phyloP scores from a whole-genome alignment of 2,797 vertebrate genomes.

The Poliocrania exsul region DNA sequence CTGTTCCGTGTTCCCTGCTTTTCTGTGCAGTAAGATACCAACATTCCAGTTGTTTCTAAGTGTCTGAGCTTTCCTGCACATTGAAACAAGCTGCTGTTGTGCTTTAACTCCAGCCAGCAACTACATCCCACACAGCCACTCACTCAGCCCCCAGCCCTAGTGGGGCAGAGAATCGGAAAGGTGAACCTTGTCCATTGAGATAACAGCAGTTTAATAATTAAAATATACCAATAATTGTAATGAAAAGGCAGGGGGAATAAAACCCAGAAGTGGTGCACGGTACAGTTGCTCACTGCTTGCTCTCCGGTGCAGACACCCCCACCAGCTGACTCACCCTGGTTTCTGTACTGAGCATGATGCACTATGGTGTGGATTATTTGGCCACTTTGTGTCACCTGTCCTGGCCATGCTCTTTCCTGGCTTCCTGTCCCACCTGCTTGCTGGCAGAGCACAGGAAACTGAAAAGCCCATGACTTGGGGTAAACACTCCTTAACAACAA shows the following conservation, averaged over 20 bases:
- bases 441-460: not conserved
- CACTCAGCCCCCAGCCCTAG: rapidly evolving
- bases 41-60: not conserved
- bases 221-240: not conserved
- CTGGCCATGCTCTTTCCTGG: not conserved
- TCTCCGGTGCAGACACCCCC: rapidly evolving
- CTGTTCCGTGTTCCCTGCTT: not conserved
- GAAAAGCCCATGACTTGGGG: not conserved
- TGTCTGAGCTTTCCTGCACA: not conserved
- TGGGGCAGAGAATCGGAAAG: not conserved
- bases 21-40: not conserved
- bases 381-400: not conserved
- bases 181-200: not conserved
- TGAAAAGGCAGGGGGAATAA: not conserved
- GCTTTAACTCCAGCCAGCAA: not conserved
- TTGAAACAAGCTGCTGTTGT: not conserved
- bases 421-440: not conserved
- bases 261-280: not conserved
- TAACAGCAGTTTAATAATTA: not conserved
- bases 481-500: not conserved
- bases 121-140: not conserved
- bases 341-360: not conserved
- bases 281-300: rapidly evolving
- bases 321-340: not conserved
- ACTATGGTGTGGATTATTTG: not conserved